Evolutionary conservation across 1,140 invertebrate species (phyloP).

Genomic region (Glossosoma conforme): DNA sequence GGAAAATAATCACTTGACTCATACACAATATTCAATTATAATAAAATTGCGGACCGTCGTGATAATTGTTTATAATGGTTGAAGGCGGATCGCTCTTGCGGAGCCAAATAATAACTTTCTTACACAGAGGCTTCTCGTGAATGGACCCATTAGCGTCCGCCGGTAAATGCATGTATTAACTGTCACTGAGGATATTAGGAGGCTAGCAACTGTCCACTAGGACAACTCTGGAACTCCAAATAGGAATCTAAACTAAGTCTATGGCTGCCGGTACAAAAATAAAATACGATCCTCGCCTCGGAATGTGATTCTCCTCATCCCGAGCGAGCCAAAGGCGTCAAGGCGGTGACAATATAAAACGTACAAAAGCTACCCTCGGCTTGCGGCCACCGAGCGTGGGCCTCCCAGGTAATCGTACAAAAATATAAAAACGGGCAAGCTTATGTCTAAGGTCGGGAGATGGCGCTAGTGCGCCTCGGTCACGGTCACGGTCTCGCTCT

Average conservation of each 20-base stretch:
- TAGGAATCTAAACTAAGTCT: not conserved
- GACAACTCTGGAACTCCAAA: constrained; percentile 9
- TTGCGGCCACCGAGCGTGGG: not conserved
- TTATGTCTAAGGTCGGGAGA: not conserved
- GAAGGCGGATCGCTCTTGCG: not conserved
- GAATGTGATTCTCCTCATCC: not conserved
- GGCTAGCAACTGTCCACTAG: not conserved
- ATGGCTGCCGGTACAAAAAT: constrained; percentile 4
- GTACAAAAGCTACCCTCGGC: constrained; percentile 21
- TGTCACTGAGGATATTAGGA: too few species aligned
- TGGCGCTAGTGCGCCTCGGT: constrained; percentile 34
- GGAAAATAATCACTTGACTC: not conserved
- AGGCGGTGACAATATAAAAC: constrained; percentile 20
- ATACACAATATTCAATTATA: not conserved
- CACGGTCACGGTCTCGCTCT: constrained; percentile 32
- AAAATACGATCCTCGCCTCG: constrained; percentile 5
- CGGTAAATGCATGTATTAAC: not conserved
- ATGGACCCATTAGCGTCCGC: too few species aligned
- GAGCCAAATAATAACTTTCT: not conserved
- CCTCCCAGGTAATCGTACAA: not conserved
- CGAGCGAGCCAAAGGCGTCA: constrained; percentile 2
- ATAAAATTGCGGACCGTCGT: not conserved
- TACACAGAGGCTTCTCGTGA: too few species aligned
- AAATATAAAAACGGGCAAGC: not conserved
- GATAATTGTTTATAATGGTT: constrained; percentile 1